Conservation (phyloP, 2,888 invertebrate species). For the Operophtera brumata region DNA sequence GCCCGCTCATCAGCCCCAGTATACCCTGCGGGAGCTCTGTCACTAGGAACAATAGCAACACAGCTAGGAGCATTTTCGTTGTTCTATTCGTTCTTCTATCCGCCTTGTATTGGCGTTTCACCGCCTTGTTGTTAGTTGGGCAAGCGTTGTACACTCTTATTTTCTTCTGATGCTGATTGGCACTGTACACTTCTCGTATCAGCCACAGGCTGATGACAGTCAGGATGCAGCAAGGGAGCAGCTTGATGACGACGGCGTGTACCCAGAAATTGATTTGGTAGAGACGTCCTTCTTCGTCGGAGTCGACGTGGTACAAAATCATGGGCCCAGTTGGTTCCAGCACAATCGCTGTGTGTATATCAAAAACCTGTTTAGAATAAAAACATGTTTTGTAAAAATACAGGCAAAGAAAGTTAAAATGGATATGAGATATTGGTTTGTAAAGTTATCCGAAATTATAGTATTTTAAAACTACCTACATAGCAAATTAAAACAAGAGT, state of each 20-base stretch:
- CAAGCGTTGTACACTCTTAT: slow-evolving; percentile 74
- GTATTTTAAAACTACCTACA: too few species aligned
- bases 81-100: slow-evolving; percentile 86
- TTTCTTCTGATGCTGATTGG: slow-evolving; percentile 84
- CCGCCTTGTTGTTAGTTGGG: slow-evolving; percentile 61
- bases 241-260: slow-evolving; percentile 89
- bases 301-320: slow-evolving; percentile 75
- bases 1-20: slow-evolving; percentile 70
- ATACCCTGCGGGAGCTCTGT: slow-evolving; percentile 94
- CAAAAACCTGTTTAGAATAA: slow-evolving; percentile 58
- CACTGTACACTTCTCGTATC: slow-evolving; percentile 86
- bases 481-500: too few species aligned
- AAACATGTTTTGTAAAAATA: background rate
- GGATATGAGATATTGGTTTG: too few species aligned
- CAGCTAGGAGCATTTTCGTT: slow-evolving; percentile 93
- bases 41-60: slow-evolving; percentile 90
- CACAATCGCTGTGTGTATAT: slow-evolving; percentile 74
- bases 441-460: too few species aligned
- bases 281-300: slow-evolving; percentile 80
- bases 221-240: slow-evolving; percentile 88
- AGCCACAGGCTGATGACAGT: slow-evolving; percentile 87
- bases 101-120: slow-evolving; percentile 66
- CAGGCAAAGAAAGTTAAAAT: too few species aligned
- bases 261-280: slow-evolving; percentile 90
- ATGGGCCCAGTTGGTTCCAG: slow-evolving; percentile 73